Evolutionary conservation across 2,888 invertebrate species (phyloP), one percentile per base, ranked within the genome.

Genomic region (Linnaemya vulpina): DNA sequence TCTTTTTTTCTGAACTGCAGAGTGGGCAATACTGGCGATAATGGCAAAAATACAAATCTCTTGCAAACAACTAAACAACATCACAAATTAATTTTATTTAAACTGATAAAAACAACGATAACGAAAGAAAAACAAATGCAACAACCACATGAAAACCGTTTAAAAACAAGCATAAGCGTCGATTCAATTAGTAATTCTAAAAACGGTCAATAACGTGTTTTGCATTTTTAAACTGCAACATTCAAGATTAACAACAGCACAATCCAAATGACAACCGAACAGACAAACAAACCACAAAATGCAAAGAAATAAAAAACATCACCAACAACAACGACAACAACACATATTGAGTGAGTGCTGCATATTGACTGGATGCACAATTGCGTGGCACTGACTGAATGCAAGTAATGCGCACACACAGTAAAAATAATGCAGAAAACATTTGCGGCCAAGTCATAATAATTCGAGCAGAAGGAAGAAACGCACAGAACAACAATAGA

Each of bases 121-220:
- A n/a, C 22, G 38, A 70, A 55, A 20, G 60, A 78, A 25, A 68
- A 65, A 20, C 20, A 30, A 74, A 77, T 58, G 53, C 55, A 83
- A 62, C 13, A 84, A 70, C 30, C 63, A 78, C 35, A 78, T 70
- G 78, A 83, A 86, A 86, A 86, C 65, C 55, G 71, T 87, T 85
- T 79, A 89, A 87, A 87, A 82, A 88, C 88, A 88, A 88, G 87
- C 91, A 75, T 70, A 90, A 90, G 91, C 91, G 91, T 91, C 91
- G 91, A 90, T 91, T 91, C 91, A 91, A 91, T 91, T 91, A 91
- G 91, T 91, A 90, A 91, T 91, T 91, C 91, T 89, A 88, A 90
- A 91, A 90, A 91, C 91, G 90, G 88, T 88, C 89, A 89, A 88
- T 89, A 89, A 90, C 89, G 90, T 88, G 88, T 90, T 89, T 89